Percentiles rank a stretch among this genome's conserved stretches.
phyloP scores from a whole-genome alignment of 1,140 invertebrate species.

The Coptotermes formosanus region DNA sequence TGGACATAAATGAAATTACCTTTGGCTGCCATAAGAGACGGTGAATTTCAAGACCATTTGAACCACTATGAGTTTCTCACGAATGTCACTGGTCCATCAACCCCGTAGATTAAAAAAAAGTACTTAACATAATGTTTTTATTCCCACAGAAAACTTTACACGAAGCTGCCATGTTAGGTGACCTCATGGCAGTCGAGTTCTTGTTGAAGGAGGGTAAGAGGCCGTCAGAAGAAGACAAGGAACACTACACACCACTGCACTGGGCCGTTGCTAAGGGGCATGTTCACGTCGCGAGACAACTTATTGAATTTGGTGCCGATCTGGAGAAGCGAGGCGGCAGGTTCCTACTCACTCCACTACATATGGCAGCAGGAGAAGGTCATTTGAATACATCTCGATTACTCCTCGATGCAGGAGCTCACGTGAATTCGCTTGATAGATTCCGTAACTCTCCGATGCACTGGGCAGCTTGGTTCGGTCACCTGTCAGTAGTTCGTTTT shows the following conservation, averaged over 20 bases:
- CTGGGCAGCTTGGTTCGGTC: background rate
- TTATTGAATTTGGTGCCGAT: background rate
- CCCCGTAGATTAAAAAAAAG: no score
- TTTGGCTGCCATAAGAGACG: no score
- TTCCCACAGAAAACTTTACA: no score
- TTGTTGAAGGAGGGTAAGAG: background rate
- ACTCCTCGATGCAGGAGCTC: background rate
- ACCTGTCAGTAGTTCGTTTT: conserved; percentile 39
- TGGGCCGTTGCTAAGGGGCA: background rate
- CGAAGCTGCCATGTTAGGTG: no score
- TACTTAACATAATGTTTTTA: no score
- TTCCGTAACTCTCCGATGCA: background rate
- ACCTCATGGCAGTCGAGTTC: no score
- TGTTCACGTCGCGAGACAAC: background rate
- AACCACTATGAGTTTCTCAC: no score
- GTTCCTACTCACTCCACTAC: background rate
- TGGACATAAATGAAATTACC: no score
- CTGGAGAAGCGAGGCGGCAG: background rate
- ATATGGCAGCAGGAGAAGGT: background rate
- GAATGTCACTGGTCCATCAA: no score
- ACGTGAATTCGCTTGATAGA: background rate
- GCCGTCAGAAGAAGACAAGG: background rate
- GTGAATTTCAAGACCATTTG: no score
- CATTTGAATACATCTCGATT: background rate
- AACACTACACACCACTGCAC: background rate